These are phyloP conservation scores for Octopus sinensis DNA, from an alignment of 1,140 invertebrate genomes.

Conservation along the genomic window DNA sequence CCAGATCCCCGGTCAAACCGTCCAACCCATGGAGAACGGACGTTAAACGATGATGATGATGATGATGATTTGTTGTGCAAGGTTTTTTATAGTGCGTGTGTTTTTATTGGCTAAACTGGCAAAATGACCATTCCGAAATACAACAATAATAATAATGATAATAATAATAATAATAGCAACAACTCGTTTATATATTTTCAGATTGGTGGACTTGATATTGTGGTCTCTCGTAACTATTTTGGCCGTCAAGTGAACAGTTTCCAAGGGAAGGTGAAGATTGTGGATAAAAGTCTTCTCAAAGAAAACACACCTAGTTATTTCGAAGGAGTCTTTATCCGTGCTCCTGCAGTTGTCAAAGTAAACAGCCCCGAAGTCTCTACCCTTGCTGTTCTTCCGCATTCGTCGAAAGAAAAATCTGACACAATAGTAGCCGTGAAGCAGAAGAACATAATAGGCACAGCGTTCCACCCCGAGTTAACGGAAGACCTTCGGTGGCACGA, in stretches of 20 bases:
- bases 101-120: no score
- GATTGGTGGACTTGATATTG: conserved; percentile 42
- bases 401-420: conserved; percentile 17
- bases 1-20: no score
- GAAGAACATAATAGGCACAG: conserved; percentile 41
- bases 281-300: conserved; percentile 22
- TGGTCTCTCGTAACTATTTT: conserved; percentile 45
- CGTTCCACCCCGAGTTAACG: conserved; percentile 50
- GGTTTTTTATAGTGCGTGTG: no score
- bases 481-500: conserved; percentile 46
- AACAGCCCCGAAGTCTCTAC: conserved; percentile 31
- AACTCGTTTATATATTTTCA: conserved; percentile 21
- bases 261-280: conserved; percentile 37
- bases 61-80: no score
- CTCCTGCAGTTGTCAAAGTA: conserved; percentile 40
- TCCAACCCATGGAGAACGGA: no score
- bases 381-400: conserved; percentile 32
- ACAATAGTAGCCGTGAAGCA: conserved; percentile 46
- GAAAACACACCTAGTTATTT: conserved; percentile 23
- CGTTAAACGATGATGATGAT: no score
- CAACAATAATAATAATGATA: no score
- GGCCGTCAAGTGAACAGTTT: conserved; percentile 49
- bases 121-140: no score
- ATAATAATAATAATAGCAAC: no score
- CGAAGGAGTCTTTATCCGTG: conserved; percentile 47